Conservation (phyloP, 2,797 vertebrate genomes). For the Austrolebias charrua region DNA sequence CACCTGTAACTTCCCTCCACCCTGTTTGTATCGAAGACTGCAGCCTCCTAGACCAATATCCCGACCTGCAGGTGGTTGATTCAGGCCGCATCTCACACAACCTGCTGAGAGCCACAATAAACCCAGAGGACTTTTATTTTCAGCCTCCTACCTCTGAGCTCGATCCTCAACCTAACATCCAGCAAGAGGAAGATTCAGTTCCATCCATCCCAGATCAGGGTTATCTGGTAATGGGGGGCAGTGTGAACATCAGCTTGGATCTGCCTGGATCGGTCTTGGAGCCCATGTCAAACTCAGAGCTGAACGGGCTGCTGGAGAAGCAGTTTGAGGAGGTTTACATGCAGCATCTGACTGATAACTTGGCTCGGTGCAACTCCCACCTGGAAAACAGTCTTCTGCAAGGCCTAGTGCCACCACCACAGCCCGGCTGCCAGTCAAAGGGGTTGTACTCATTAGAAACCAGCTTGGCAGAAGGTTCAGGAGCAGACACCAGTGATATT, state of each 20-base stretch:
- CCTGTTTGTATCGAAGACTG: slow-evolving; percentile 44
- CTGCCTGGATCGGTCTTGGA: slow-evolving; percentile 58
- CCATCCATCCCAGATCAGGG: slow-evolving; percentile 58
- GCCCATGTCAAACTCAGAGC: slow-evolving; percentile 85
- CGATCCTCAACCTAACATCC: not conserved
- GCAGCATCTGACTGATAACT: slow-evolving; percentile 86
- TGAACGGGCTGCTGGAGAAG: slow-evolving; percentile 87
- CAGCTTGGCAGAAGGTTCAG: slow-evolving; percentile 38
- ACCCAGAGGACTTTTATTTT: not conserved
- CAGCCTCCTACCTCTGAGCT: slow-evolving; percentile 2
- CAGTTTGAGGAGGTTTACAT: slow-evolving; percentile 89
- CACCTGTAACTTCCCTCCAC: not conserved
- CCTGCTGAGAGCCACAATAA: slow-evolving; percentile 8
- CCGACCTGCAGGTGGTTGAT: slow-evolving; percentile 71
- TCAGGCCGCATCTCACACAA: slow-evolving; percentile 45
- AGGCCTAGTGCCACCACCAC: slow-evolving; percentile 65
- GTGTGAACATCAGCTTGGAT: slow-evolving; percentile 49
- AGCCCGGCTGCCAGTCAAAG: slow-evolving; percentile 35
- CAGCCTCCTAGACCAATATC: slow-evolving; percentile 68
- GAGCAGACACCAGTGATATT: slow-evolving; percentile 21
- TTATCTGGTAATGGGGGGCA: slow-evolving; percentile 66
- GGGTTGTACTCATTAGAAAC: slow-evolving; percentile 54
- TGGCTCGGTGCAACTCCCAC: slow-evolving; percentile 76
- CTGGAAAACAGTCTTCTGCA: slow-evolving; percentile 72
- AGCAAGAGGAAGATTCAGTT: not conserved